Evolutionary conservation across 2,888 invertebrate species (phyloP).

Genomic region (Ormyrus thymus): DNA sequence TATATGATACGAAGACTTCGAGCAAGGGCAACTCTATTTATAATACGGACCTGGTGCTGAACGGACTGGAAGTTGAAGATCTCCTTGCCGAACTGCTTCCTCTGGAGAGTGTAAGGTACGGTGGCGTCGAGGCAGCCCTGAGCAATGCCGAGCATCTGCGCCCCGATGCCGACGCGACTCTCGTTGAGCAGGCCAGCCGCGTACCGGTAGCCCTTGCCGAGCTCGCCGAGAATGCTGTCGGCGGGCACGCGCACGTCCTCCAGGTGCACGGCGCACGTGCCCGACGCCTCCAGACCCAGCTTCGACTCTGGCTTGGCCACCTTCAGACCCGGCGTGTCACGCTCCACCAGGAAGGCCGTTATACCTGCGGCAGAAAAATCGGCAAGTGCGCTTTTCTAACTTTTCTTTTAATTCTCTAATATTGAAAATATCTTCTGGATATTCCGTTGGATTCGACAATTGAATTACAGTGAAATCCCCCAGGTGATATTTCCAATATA

Average conservation of each 20-base stretch:
- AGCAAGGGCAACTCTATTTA: too few species aligned
- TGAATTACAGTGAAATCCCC: too few species aligned
- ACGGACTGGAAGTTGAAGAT: constrained; percentile 95
- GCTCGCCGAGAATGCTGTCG: constrained; percentile 87
- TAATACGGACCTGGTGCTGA: constrained; percentile 84
- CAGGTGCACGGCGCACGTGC: constrained; percentile 95
- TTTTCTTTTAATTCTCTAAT: neutral
- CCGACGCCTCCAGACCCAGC: constrained; percentile 92
- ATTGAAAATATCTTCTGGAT: neutral
- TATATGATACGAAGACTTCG: neutral
- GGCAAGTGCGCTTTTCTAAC: too few species aligned
- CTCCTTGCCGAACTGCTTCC: constrained; percentile 94
- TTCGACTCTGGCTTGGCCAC: constrained; percentile 96
- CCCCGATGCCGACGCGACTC: constrained; percentile 91
- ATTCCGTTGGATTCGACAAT: neutral
- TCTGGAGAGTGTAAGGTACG: constrained; percentile 94
- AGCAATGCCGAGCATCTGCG: constrained; percentile 96
- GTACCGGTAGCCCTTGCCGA: constrained; percentile 96
- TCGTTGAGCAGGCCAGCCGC: constrained; percentile 97
- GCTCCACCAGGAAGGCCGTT: constrained; percentile 95
- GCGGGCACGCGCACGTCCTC: constrained; percentile 94
- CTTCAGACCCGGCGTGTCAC: constrained; percentile 88
- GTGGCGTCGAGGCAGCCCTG: constrained; percentile 96
- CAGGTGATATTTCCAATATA: neutral
- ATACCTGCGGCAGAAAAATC: constrained; percentile 80